Conservation (phyloP, 2,888 invertebrate species). For the Andrena fulva region DNA sequence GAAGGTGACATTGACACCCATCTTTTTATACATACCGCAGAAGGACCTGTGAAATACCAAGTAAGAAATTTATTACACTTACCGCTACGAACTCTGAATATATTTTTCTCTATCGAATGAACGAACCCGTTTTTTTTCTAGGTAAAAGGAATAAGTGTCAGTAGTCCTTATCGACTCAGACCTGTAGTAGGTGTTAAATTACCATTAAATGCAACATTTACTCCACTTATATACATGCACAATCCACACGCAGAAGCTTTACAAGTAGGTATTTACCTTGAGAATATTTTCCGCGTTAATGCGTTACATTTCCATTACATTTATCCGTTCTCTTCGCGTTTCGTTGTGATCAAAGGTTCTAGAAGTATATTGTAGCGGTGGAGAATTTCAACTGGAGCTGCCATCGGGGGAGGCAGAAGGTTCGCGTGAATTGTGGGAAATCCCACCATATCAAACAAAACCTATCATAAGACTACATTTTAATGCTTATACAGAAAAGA, state of each 20-base stretch:
- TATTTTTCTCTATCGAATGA: conserved; percentile 16
- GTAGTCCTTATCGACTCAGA: conserved; percentile 95
- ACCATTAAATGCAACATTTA: conserved; percentile 95
- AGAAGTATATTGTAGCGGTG: conserved; percentile 95
- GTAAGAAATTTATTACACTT: conserved; percentile 84
- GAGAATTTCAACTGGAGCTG: conserved; percentile 94
- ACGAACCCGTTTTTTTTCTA: conserved; percentile 79
- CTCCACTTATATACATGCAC: conserved; percentile 95
- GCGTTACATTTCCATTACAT: not conserved
- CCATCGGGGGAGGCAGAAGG: conserved; percentile 92
- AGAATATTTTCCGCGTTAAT: conserved; percentile 1
- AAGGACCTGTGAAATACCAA: conserved; percentile 95
- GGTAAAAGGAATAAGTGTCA: conserved; percentile 94
- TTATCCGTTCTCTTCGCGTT: not conserved
- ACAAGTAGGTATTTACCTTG: conserved; percentile 88
- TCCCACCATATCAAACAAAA: conserved; percentile 95
- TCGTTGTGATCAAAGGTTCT: conserved; percentile 86
- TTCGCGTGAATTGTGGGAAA: conserved; percentile 94
- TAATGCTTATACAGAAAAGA: conserved; percentile 91
- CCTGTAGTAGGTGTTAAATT: conserved; percentile 96
- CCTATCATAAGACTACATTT: conserved; percentile 95
- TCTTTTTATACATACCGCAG: conserved; percentile 97
- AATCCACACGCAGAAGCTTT: conserved; percentile 96
- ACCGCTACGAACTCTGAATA: conserved; percentile 12
- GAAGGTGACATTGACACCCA: conserved; percentile 95